Evolutionary conservation across 2,797 vertebrate species (phyloP), one percentile per base, ranked within the genome.

Genomic region (Microchirus variegatus): DNA sequence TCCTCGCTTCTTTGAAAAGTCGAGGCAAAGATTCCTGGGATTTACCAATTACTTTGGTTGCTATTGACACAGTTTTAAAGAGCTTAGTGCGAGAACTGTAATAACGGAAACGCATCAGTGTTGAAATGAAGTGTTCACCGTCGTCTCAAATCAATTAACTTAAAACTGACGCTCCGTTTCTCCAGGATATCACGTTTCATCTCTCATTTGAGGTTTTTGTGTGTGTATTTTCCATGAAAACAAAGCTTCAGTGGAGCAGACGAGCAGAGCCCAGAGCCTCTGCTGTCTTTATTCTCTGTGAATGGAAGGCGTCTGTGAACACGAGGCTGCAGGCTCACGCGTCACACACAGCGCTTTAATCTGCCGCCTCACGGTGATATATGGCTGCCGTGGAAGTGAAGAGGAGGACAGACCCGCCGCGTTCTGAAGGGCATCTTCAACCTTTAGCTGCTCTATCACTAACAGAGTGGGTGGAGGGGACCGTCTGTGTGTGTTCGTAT

Each of bases 371-470:
- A 61, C 12, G 45, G 53, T 69, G 56, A 77, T 67, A 9, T 22
- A 63, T 48, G 22, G 16, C 53, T 60, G 19, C 8, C 11, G 15
- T 51, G 3, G 66, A 57, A 74, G 60, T 59, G 38, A 22, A 60
- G 26, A n/a, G 47, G 9, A 42, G 67, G 58, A 74, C 48, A 36
- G 57, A 46, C 47, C 31, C 38, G 58, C 55, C 62, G 49, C 2
- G 10, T 41, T 49, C 45, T 66, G 66, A 70, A 72, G 67, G 75
- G 48, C 75, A 50, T 72, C 40, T 59, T 56, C 26, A 70, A 42
- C 43, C 52, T 49, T 38, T 45, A 31, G 54, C 50, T 55, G 38
- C 58, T 52, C 59, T 59, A 16, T 53, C 55, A 14, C 44, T 42
- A 42, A 52, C 52, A 9, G 17, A 46, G 47, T 38, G 15, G 61